Evolutionary conservation across 2,113 vertebrate genomes (phyloP).

Genomic region (Tinamus guttatus): DNA sequence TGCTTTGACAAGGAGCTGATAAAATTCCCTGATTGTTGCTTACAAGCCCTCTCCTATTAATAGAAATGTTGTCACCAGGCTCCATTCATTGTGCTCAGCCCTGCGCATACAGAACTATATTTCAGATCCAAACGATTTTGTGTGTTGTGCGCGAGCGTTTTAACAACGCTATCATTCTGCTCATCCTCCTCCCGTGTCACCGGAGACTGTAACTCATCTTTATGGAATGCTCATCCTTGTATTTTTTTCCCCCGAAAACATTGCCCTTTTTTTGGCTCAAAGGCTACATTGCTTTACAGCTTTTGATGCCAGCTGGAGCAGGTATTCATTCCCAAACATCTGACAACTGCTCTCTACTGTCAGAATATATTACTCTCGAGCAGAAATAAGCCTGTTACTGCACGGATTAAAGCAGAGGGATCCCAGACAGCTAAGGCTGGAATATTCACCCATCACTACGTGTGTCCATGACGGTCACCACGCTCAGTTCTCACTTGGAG

Average conservation of each 20-base stretch:
- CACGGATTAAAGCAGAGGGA: fast-evolving
- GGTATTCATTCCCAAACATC: not conserved
- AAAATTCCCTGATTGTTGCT: not conserved
- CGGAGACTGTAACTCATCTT: not conserved
- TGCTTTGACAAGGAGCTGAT: not conserved
- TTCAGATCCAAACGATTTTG: not conserved
- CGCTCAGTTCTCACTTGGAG: not conserved
- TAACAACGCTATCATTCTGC: not conserved
- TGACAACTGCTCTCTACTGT: not conserved
- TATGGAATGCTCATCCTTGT: not conserved
- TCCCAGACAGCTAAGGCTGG: not conserved
- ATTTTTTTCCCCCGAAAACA: not conserved
- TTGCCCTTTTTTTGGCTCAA: not conserved
- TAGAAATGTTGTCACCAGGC: not conserved
- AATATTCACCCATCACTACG: not conserved
- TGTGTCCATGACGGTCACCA: not conserved
- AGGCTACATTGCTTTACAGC: not conserved
- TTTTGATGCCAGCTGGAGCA: not conserved
- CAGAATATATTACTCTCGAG: not conserved
- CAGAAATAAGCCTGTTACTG: not conserved
- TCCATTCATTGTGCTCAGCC: not conserved
- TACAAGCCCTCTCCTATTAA: not conserved
- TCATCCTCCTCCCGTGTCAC: not conserved
- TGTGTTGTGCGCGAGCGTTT: not conserved
- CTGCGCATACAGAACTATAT: not conserved